Evolutionary conservation across 2,888 invertebrate genomes (phyloP), one percentile per base, ranked within the genome.

Genomic region (Nowickia ferox): DNA sequence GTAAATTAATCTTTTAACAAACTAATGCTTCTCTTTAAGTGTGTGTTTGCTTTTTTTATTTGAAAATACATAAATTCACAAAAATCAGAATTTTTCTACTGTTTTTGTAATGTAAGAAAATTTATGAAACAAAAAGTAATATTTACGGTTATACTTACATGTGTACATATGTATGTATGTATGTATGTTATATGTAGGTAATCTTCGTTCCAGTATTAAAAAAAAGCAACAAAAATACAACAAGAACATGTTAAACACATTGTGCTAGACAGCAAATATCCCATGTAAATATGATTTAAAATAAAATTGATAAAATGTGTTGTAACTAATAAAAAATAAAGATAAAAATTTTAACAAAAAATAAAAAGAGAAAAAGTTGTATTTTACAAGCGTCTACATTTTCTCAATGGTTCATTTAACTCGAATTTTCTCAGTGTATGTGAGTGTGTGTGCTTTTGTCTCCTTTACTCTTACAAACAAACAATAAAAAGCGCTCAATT

Each of bases 231-330:
- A 3, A 71, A 59, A 66, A 38, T 19, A 57, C 6, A 4, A 40
- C 8, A 63, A 81, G n/a, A 42, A 63, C 13, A 51, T 57, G 4
- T 71, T 19, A 11, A 68, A 59, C 17, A 68, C 30, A 51, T 40
- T n/a, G 17, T 22, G 1, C 9, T 42, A 65, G 78, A 65, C n/a
- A 44, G 13, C 55, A 63, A 74, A 53, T 65, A 38, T 63, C 38
- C 30, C 53, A 11, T 76, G 76, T 76, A 80, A 76, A 83, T 80
- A 83, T 42, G 72, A 48, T 59, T 68, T 66, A 61, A 82, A 83
- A 79, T 68, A 82, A 79, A 86, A 83, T 71, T 79, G 65, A 75
- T 79, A 79, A 84, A 84, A 77, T 71, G 71, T 83, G 71, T 68
- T 66, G 83, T 79, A 83, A 83, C 44, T 46, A 66, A 66, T 59